Evolutionary conservation across 2,888 invertebrate species (phyloP).

Genomic region (Coelopa pilipes): DNA sequence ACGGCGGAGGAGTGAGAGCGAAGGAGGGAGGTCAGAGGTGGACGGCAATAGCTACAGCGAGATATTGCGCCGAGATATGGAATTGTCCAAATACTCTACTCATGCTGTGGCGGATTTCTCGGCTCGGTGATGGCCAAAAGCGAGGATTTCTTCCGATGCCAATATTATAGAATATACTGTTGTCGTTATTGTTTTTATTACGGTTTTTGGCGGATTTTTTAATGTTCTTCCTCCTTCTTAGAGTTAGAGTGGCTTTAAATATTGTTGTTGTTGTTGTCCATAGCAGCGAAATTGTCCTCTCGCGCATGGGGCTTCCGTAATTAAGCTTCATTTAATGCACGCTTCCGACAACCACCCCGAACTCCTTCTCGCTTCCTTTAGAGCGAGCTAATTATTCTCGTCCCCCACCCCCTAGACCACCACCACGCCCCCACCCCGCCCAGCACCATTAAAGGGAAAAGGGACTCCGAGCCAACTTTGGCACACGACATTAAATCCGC

Average conservation of each 20-base stretch:
- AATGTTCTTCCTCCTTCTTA: too few species aligned
- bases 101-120: background rate
- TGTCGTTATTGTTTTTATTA: too few species aligned
- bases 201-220: too few species aligned
- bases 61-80: background rate
- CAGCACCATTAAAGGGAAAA: conserved; percentile 7
- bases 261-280: too few species aligned
- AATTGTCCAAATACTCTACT: conserved; percentile 7
- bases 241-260: too few species aligned
- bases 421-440: too few species aligned
- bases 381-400: too few species aligned
- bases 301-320: background rate
- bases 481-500: conserved; percentile 35
- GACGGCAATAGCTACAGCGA: background rate
- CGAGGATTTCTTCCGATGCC: background rate
- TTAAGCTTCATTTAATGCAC: conserved; percentile 13
- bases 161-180: background rate
- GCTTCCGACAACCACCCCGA: background rate
- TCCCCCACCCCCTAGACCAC: too few species aligned
- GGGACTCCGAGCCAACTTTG: conserved; percentile 20
- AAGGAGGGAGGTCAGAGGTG: conserved; percentile 3
- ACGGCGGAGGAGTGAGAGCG: too few species aligned
- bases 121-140: background rate
- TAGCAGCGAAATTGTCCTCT: background rate
- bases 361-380: background rate